Percentiles rank a stretch among this genome's conserved stretches.
Conservation (phyloP, 2,888 invertebrate genomes). For the Petrolisthes manimaculis region DNA sequence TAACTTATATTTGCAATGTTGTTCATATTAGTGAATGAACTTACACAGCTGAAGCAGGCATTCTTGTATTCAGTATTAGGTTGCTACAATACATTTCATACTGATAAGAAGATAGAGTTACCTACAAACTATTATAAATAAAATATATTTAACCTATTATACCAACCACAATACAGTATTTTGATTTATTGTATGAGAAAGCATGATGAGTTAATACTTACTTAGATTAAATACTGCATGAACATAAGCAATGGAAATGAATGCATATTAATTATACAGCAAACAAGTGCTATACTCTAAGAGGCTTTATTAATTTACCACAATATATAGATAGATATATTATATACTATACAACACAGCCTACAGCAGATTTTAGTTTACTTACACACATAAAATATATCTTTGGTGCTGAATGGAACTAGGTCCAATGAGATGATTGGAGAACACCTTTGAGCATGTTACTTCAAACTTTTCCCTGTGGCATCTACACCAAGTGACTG, state of each 20-base stretch:
- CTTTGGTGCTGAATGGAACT: constrained; percentile 27
- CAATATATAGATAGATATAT: not conserved
- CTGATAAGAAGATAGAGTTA: no score
- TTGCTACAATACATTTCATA: no score
- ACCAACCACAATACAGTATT: no score
- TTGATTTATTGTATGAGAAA: no score
- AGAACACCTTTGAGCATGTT: constrained; percentile 33
- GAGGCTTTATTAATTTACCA: not conserved
- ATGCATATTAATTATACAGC: not conserved
- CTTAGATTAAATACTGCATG: not conserved
- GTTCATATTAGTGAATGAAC: no score
- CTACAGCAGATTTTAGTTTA: not conserved
- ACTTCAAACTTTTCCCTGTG: not conserved
- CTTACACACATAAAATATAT: constrained; percentile 4
- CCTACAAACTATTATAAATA: no score
- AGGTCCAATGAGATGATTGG: constrained; percentile 29
- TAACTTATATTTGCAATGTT: no score
- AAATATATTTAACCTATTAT: no score
- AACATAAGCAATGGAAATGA: not conserved
- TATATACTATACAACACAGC: not conserved
- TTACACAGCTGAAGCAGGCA: no score
- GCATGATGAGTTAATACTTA: not conserved
- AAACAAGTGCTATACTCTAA: not conserved
- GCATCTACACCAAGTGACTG: not conserved
- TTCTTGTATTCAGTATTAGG: no score